These are phyloP conservation scores for Drosophila neotestacea DNA, from an alignment of 2,888 invertebrate species.

Conservation along the genomic window DNA sequence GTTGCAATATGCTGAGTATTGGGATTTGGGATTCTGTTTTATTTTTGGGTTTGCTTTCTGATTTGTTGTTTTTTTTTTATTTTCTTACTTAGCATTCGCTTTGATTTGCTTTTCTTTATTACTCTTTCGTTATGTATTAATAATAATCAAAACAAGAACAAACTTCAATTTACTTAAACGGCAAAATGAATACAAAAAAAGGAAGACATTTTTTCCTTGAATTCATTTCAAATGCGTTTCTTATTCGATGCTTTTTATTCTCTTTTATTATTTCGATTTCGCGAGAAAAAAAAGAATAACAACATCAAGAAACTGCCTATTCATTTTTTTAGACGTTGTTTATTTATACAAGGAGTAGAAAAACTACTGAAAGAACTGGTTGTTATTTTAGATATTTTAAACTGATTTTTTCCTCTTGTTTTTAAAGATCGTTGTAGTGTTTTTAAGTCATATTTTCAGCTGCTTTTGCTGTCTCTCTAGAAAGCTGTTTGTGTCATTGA, in stretches of 20 bases:
- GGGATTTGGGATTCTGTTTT: slow-evolving; percentile 24
- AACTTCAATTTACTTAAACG: slow-evolving; percentile 48
- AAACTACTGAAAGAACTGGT: slow-evolving; percentile 14
- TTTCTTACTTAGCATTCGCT: neutral
- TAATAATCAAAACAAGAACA: slow-evolving; percentile 20
- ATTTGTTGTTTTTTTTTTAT: slow-evolving; percentile 6
- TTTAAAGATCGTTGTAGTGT: neutral
- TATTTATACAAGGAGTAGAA: slow-evolving; percentile 24
- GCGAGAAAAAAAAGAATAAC: slow-evolving; percentile 5
- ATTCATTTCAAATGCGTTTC: slow-evolving; percentile 59
- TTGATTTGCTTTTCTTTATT: slow-evolving; percentile 29
- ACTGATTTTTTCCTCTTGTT: slow-evolving; percentile 6
- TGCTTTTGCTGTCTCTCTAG: slow-evolving; percentile 1
- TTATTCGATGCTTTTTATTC: slow-evolving; percentile 31
- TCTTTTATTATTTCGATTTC: slow-evolving; percentile 4
- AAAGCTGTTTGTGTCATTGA: slow-evolving; percentile 17
- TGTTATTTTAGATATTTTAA: slow-evolving; percentile 19
- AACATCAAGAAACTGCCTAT: slow-evolving; percentile 32
- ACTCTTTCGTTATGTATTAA: slow-evolving; percentile 50
- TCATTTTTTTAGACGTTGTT: slow-evolving; percentile 23
- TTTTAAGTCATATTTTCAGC: slow-evolving; percentile 18
- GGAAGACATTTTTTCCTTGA: slow-evolving; percentile 46
- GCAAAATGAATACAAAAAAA: slow-evolving; percentile 29
- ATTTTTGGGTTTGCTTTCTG: slow-evolving; percentile 8
- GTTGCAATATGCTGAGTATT: slow-evolving; percentile 26